Base-by-base conservation (phyloP, 1,140 invertebrate genomes). In the Ericerus pela region DNA sequence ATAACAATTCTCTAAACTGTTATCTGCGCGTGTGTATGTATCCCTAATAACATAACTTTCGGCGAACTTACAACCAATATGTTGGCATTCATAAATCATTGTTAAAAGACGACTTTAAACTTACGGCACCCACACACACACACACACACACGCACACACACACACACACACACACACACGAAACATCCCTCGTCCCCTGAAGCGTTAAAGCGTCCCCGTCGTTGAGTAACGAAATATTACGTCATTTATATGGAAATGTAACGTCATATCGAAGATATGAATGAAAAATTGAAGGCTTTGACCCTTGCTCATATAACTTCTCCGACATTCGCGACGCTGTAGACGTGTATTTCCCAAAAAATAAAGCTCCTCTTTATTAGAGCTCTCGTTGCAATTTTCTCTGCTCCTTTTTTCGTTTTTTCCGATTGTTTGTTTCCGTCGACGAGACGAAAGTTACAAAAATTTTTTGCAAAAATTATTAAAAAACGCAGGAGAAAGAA, bases 71-170 rank as follows among this genome's bases (percentile, higher is more conserved):
- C 41, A 47, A 47, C 41, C 41, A 47, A 47, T 47, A 47, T 47
- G 41, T 47, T 47, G 41, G 41, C 41, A 47, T 47, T 47, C 41
- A 47, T 47, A 47, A 47, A 47, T 47, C 41, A 47, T 47, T 47
- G 41, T 47, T 47, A 47, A n/a, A 47, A 24, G 41, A 47, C 41
- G 41, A 47, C 41, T 47, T 47, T 47, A 8, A 8, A 47, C 41
- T 24, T 33, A 33, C 41, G n/a, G n/a, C n/a, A n/a, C n/a, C n/a
- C n/a, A n/a, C n/a, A n/a, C n/a, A n/a, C n/a, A n/a, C n/a, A n/a
- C n/a, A n/a, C n/a, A n/a, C n/a, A n/a, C n/a, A n/a, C n/a, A n/a
- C n/a, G n/a, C n/a, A n/a, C n/a, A n/a, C n/a, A n/a, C n/a, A n/a
- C n/a, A n/a, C n/a, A n/a, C n/a, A n/a, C n/a, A n/a, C n/a, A n/a